phyloP scores from a whole-genome alignment of 2,888 invertebrate species.

The Hirtodrosophila alboralis region DNA sequence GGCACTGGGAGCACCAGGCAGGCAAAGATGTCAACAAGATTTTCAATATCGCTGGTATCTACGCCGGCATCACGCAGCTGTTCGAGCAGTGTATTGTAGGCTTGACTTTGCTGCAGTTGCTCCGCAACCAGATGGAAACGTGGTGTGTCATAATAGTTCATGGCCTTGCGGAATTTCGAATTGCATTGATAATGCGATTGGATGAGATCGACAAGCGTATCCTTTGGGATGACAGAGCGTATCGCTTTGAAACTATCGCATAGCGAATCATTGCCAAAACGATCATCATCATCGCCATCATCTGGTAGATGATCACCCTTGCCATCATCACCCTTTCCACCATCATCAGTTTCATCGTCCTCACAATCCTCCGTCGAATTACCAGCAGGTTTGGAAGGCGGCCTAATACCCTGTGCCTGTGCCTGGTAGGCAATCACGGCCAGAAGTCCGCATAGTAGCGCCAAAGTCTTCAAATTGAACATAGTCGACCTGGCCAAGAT shows the following conservation, averaged over 20 bases:
- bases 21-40: slow-evolving; percentile 51
- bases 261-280: slow-evolving; percentile 22
- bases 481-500: slow-evolving; percentile 30
- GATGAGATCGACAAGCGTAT: slow-evolving; percentile 38
- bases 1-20: slow-evolving; percentile 51
- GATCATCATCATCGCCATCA: background rate
- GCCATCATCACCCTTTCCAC: no score
- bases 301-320: no score
- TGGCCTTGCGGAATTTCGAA: slow-evolving; percentile 55
- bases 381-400: no score
- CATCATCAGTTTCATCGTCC: no score
- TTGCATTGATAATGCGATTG: slow-evolving; percentile 54
- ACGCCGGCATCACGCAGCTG: slow-evolving; percentile 40
- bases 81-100: slow-evolving; percentile 37
- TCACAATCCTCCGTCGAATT: no score
- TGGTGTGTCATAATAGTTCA: slow-evolving; percentile 55
- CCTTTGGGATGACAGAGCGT: slow-evolving; percentile 46
- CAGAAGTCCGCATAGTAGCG: slow-evolving; percentile 22
- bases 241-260: slow-evolving; percentile 56
- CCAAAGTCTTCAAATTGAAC: slow-evolving; percentile 38
- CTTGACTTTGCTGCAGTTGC: slow-evolving; percentile 51
- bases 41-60: slow-evolving; percentile 51
- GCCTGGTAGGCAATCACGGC: slow-evolving; percentile 13
- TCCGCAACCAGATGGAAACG: slow-evolving; percentile 37
- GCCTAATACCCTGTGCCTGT: background rate